Evolutionary conservation across 1,140 invertebrate genomes (phyloP), one percentile per base, ranked within the genome.

Genomic region (Mactra quadrangularis): DNA sequence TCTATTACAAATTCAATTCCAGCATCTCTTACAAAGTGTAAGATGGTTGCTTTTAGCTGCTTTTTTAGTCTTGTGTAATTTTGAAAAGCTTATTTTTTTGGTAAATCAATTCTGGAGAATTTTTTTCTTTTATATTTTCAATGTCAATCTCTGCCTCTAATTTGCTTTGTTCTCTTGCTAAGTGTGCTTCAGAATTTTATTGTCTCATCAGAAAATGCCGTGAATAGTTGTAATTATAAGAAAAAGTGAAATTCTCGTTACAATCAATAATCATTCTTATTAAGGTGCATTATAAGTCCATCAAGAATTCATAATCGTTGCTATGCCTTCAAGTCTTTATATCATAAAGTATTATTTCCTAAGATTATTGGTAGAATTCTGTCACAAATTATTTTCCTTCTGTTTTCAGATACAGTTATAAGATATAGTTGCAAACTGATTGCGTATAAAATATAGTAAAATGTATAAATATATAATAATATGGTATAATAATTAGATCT

Each of bases 141-240:
- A 47, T 72, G 52, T 31, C 70, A 72, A 72, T 72, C 66, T 50
- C 19, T 2, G 50, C 45, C 33, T 35, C 52, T 71, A 55, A 72
- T 72, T 72, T 72, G 50, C 70, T 72, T 71, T 72, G 70, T 72
- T n/a, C 35, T 47, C 6, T 55, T 68, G 45, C 64, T 22, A 50
- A 22, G 15, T 47, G n/a, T 13, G 29, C 45, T 68, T 19, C 29
- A 68, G 41, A 66, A 27, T 33, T 41, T 27, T 55, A 7, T 22
- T 55, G n/a, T 55, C 19, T 55, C 19, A n/a, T 55, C 19, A 6
- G 27, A n/a, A 6, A 55, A 7, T 22, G 19, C 53, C 53, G 53
- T 22, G 27, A 55, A 27, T 7, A 55, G 27, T n/a, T 4, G 53
- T 72, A 35, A 72, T 72, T 72, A 72, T 72, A 72, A 55, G 70